Conservation (phyloP, 2,113 vertebrate genomes). For the Chaenogobius annularis region DNA sequence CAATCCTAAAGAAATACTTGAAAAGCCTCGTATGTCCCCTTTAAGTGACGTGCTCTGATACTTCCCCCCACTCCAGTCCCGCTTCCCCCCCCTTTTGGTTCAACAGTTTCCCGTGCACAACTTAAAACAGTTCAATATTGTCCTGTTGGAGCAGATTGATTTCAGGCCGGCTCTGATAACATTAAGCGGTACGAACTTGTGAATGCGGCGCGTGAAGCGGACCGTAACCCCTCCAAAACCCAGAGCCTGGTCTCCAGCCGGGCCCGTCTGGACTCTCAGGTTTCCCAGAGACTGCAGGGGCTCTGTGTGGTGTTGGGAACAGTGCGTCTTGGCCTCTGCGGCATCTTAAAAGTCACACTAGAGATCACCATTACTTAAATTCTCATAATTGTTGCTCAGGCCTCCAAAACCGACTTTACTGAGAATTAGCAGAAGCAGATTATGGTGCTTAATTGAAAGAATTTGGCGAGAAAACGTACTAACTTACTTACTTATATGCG, state of each 20-base stretch:
- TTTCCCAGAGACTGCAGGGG: neutral
- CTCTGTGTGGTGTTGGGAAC: neutral
- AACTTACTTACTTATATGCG: neutral
- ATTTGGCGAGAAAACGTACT: neutral
- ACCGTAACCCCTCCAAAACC: neutral
- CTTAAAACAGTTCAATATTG: neutral
- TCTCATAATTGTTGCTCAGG: neutral
- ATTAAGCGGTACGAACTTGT: conserved; percentile 6
- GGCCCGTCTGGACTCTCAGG: neutral
- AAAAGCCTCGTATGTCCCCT: too few species aligned
- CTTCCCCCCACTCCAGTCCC: neutral
- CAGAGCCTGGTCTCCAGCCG: too few species aligned
- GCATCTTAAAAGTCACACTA: neutral
- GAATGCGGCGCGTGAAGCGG: conserved; percentile 5
- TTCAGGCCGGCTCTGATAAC: conserved; percentile 5
- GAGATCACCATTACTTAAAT: neutral
- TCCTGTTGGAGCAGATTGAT: neutral
- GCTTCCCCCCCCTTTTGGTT: neutral
- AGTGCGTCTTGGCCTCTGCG: neutral
- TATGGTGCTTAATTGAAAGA: neutral
- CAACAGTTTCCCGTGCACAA: neutral
- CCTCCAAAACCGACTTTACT: neutral
- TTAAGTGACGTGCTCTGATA: too few species aligned
- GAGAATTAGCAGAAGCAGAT: neutral
- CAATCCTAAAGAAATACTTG: too few species aligned